Conservation (phyloP, 2,113 vertebrate genomes). For the Delphinus delphis region DNA sequence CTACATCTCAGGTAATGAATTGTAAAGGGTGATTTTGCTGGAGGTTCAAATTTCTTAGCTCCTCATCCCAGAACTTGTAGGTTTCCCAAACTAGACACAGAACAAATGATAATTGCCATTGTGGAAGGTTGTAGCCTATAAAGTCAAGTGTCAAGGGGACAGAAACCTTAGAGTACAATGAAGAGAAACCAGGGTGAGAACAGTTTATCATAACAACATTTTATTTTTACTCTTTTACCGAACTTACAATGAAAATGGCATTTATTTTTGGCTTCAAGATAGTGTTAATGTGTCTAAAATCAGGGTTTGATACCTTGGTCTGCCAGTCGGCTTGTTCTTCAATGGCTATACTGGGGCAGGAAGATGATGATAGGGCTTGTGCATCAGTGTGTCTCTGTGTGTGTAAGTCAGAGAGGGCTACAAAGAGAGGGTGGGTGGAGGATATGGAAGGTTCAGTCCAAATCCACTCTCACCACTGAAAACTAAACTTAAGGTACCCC, state of each 20-base stretch:
- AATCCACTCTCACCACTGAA: background rate
- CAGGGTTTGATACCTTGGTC: background rate
- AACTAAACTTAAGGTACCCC: slow-evolving; percentile 3
- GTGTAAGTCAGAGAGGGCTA: background rate
- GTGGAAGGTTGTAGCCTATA: background rate
- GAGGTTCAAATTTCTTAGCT: slow-evolving; percentile 29
- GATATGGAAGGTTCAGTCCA: background rate
- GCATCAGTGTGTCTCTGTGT: background rate
- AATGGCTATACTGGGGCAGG: background rate
- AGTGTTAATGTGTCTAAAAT: background rate
- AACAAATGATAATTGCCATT: slow-evolving; percentile 14
- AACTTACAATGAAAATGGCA: background rate
- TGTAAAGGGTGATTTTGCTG: background rate
- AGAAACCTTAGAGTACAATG: background rate
- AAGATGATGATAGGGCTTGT: background rate
- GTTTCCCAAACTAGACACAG: background rate
- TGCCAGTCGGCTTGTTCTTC: background rate
- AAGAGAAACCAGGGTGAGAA: background rate
- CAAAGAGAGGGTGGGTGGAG: background rate
- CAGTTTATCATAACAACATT: background rate
- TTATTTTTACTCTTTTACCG: background rate
- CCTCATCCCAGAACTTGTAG: background rate
- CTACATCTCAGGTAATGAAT: slow-evolving; percentile 35
- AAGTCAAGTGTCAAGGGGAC: background rate
- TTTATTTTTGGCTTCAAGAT: background rate